Evolutionary conservation across 2,113 vertebrate genomes (phyloP).

Genomic region (Aepyceros melampus): DNA sequence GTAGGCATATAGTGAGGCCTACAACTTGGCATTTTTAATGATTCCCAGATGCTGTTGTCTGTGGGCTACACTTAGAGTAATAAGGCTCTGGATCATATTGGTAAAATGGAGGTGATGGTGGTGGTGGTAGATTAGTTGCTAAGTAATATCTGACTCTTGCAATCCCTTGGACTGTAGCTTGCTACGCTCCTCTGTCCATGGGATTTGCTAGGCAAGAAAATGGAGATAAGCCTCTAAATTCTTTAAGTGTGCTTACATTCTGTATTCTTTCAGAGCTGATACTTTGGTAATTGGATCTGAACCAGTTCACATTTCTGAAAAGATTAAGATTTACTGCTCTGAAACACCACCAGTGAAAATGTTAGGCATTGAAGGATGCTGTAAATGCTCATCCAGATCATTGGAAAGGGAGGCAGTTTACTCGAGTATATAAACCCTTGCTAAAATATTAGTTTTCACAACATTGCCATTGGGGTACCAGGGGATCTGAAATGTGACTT

Average conservation of each 20-base stretch:
- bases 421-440: neutral
- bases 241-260: neutral
- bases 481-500: neutral
- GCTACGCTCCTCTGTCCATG: neutral
- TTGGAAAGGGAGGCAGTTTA: neutral
- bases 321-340: neutral
- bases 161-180: neutral
- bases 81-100: neutral
- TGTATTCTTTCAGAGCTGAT: neutral
- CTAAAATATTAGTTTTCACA: neutral
- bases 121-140: neutral
- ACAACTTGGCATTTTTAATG: neutral
- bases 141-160: neutral
- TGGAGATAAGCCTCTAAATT: neutral
- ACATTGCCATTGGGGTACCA: too few species aligned
- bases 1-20: neutral
- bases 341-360: neutral
- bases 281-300: neutral
- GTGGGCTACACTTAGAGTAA: neutral
- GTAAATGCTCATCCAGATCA: neutral
- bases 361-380: neutral
- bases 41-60: neutral
- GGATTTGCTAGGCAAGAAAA: neutral
- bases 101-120: neutral
- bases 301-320: neutral